Conservation (phyloP, 2,888 invertebrate species). For the Tyria jacobaeae region DNA sequence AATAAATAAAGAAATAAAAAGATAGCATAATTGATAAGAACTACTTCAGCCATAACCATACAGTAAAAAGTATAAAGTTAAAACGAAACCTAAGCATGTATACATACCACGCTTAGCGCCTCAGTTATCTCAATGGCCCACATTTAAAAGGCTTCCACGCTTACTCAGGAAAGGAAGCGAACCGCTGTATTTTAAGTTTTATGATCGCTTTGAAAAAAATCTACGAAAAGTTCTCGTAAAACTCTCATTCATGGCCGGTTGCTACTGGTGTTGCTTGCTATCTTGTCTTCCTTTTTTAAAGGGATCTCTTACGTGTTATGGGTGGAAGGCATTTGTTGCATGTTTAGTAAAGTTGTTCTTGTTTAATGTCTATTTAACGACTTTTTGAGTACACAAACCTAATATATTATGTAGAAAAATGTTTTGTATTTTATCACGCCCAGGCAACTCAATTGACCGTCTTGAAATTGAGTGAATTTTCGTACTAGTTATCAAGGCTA, state of each 20-base stretch:
- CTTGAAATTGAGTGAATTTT: too few relatives aligned
- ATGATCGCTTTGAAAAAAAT: conserved; percentile 35
- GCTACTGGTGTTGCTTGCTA: conserved; percentile 19
- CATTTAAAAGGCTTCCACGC: conserved; percentile 15
- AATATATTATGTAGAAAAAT: too few relatives aligned
- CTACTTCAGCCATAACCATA: not conserved
- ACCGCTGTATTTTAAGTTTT: conserved; percentile 40
- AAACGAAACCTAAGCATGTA: conserved; percentile 6
- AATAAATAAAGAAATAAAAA: too few relatives aligned
- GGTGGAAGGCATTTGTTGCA: conserved; percentile 13
- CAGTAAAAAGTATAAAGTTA: not conserved
- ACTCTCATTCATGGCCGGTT: conserved; percentile 28
- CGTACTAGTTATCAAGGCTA: too few relatives aligned
- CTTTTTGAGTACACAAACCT: not conserved
- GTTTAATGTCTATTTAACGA: not conserved
- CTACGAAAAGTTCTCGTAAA: conserved; percentile 10
- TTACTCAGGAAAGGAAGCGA: conserved; percentile 39
- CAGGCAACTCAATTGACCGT: too few relatives aligned
- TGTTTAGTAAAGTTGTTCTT: not conserved
- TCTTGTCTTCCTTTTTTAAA: conserved; percentile 25
- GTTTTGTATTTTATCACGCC: too few relatives aligned
- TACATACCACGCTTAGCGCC: conserved; percentile 2
- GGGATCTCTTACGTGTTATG: conserved; percentile 11
- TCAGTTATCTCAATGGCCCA: conserved; percentile 14
- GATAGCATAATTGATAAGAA: too few relatives aligned